Evolutionary conservation across 2,888 invertebrate species (phyloP), one percentile per base, ranked within the genome.

Genomic region (Amphipyra berbera): DNA sequence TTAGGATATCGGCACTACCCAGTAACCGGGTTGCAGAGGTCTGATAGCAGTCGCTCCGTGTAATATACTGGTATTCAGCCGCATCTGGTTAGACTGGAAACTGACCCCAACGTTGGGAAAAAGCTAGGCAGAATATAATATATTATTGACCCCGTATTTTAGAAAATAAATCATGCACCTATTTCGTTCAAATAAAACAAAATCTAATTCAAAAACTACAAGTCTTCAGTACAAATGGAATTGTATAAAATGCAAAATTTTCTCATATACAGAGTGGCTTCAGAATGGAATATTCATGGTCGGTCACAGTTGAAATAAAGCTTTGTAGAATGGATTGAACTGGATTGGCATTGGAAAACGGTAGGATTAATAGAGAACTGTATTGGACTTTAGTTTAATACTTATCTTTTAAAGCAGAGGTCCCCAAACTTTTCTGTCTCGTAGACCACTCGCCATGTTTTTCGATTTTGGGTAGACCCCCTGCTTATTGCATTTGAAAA

Each of bases 281-380:
- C 45, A 21, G 61, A 67, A 61, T 46, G 48, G 44, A 61, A 55
- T 73, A 61, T 21, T 61, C 72, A 70, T 42, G 15, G 56, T 45
- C 53, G 59, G 53, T 70, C 75, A 59, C 76, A 65, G 72, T 62
- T 66, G 72, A 72, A 72, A 65, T 72, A 66, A 65, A 71, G 54
- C 59, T 62, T 37, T 50, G 50, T 52, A 57, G 30, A 21, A 21
- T 21, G 21, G 21, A 21, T 21, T 21, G 21, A 21, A 21, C 2
- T 21, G 3, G 21, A 76, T 66, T 59, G 54, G 46, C 35, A 49
- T 57, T 50, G 60, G n/a, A 42, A 33, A 42, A 67, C 45, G 60
- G 44, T 44, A 27, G 14, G 14, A 59, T 60, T 40, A 33, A 40
- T 38, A 14, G 13, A 10, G 8, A 35, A 14, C 21, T 53, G 35